These are phyloP conservation scores for Macrosoma leucophasiata DNA, from an alignment of 2,888 invertebrate species.

Conservation along the genomic window DNA sequence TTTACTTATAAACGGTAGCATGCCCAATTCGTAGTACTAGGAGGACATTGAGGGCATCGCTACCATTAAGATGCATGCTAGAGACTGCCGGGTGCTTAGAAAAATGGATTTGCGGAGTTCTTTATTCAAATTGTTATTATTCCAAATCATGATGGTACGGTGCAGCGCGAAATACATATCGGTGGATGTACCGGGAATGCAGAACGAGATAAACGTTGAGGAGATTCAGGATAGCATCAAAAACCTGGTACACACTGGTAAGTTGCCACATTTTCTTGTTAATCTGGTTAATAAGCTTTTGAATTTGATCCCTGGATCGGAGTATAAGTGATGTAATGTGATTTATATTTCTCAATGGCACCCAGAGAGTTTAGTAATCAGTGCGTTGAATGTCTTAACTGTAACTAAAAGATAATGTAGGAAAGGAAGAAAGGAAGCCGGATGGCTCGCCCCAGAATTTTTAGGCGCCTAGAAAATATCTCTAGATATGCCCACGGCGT, in stretches of 20 bases:
- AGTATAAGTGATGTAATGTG: too few species aligned
- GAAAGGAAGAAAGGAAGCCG: too few species aligned
- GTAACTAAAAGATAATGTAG: too few species aligned
- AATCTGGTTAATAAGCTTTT: too few species aligned
- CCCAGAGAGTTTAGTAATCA: too few species aligned
- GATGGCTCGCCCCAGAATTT: too few species aligned
- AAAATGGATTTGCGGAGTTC: slow-evolving; percentile 65
- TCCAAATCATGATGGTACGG: slow-evolving; percentile 61
- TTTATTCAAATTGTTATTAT: slow-evolving; percentile 60
- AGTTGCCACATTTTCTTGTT: slow-evolving; percentile 31
- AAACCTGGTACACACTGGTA: slow-evolving; percentile 61
- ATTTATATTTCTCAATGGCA: too few species aligned
- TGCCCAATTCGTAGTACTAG: slow-evolving; percentile 30
- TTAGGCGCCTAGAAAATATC: too few species aligned
- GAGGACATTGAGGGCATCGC: slow-evolving; percentile 26
- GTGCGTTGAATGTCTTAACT: too few species aligned
- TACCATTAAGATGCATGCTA: slow-evolving; percentile 46
- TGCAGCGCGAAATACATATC: slow-evolving; percentile 59
- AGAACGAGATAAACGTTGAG: slow-evolving; percentile 32
- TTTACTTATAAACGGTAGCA: slow-evolving; percentile 28
- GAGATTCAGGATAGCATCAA: slow-evolving; percentile 59
- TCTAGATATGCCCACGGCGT: too few species aligned
- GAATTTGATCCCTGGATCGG: too few species aligned
- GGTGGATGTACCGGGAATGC: slow-evolving; percentile 35
- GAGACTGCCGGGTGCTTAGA: slow-evolving; percentile 48